Base-by-base conservation (phyloP, 2,888 invertebrate genomes). In the Diarsia rubi region DNA sequence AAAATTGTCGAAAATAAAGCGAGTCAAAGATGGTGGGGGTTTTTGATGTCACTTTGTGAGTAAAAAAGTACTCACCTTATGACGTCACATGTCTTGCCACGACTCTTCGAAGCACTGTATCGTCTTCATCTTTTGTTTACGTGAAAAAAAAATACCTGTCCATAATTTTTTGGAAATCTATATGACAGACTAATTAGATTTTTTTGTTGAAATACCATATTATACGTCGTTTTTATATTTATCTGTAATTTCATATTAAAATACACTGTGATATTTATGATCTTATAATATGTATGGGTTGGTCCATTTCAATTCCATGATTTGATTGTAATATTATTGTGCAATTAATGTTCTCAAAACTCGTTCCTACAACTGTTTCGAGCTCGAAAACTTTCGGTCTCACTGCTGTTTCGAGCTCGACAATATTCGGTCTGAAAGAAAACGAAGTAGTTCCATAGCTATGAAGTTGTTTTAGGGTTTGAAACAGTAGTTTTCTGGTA, bases 241-340 rank as follows among this genome's bases (percentile, higher is more conserved):
- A 9, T 31, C 19, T n/a, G 2, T 47, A 31, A 44, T 27, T 63
- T 45, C 68, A 12, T 3, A 69, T n/a, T 80, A 64, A 76, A 83
- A 76, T 81, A 65, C 70, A 78, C 72, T 76, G 37, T 71, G 70
- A 27, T 67, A 57, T 63, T 37, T 54, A 44, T 52, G 27, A 11
- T 73, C 12, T n/a, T 65, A 37, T 69, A 42, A 57, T 66, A 60
- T 77, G 42, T 65, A 68, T 75, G 75, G 79, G 72, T 86, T 74
- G 79, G 75, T 79, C 73, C 69, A 69, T 72, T 77, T 69, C 14
- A 47, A 69, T n/a, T 57, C 47, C 14, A 72, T 67, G n/a, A 14
- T 69, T 72, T n/a, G 24, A 27, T 73, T 37, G 52, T 77, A 60
- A 66, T 59, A 14, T 54, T 47, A 73, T 69, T 63, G 57, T 70